Evolutionary conservation across 2,113 vertebrate species (phyloP).

Genomic region (Nesoenas mayeri): DNA sequence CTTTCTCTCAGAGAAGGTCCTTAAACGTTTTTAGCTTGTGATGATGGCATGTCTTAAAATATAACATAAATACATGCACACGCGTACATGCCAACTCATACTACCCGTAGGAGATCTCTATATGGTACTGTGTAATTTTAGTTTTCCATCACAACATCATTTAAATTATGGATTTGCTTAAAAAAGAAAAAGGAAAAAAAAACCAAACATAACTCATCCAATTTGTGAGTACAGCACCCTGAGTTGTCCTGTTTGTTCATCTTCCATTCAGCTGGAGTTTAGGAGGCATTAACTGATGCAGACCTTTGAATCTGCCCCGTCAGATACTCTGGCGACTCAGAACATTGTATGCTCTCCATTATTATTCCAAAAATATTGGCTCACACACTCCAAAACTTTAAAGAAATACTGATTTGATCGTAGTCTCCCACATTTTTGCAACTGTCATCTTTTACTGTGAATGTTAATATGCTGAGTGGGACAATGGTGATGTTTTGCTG

Average conservation of each 20-base stretch:
- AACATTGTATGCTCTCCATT: accelerated
- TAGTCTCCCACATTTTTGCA: background rate
- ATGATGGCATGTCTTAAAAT: background rate
- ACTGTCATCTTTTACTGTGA: background rate
- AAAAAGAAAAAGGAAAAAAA: background rate
- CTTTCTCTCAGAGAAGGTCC: background rate
- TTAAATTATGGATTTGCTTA: background rate
- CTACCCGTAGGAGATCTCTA: background rate
- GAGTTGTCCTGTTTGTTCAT: background rate
- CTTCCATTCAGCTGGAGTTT: background rate
- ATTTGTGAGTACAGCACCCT: background rate
- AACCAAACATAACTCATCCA: background rate
- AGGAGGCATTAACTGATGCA: background rate
- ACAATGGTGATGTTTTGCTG: background rate
- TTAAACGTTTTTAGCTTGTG: background rate
- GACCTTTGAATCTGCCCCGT: background rate
- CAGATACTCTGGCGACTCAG: background rate
- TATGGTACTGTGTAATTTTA: background rate
- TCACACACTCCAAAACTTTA: background rate
- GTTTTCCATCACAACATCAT: background rate
- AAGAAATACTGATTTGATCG: constrained; percentile 28
- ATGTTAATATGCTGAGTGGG: background rate
- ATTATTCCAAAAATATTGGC: background rate
- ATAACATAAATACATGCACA: background rate
- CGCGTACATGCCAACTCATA: background rate